Evolutionary conservation across 2,888 invertebrate genomes (phyloP).

Genomic region (Lithodes maja): DNA sequence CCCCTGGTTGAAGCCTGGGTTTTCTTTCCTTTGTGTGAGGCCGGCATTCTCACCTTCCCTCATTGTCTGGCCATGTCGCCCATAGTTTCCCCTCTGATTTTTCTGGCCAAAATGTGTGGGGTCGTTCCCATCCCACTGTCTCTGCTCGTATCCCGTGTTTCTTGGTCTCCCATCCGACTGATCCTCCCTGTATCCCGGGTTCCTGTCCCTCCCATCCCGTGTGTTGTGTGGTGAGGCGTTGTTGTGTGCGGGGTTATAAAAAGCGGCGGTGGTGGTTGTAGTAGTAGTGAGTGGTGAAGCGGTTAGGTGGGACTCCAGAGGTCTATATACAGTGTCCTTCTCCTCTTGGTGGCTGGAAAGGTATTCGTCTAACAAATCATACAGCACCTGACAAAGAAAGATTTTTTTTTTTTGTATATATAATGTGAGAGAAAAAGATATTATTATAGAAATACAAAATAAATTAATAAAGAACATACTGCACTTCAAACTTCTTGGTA

Average conservation of each 20-base stretch:
- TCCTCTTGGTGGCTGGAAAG: slow-evolving; percentile 54
- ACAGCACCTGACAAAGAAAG: slow-evolving; percentile 61
- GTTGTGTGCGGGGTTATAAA: slow-evolving; percentile 43
- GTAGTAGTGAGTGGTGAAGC: slow-evolving; percentile 22
- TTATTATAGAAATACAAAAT: too few relatives aligned
- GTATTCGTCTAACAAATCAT: slow-evolving; percentile 65
- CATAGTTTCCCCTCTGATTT: too few relatives aligned
- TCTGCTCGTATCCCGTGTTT: neutral
- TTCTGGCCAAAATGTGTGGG: neutral
- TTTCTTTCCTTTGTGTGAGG: too few relatives aligned
- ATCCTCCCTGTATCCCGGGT: neutral
- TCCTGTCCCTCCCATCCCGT: slow-evolving; percentile 5
- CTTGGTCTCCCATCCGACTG: neutral
- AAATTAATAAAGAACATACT: too few relatives aligned
- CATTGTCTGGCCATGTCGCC: too few relatives aligned
- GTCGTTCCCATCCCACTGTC: neutral
- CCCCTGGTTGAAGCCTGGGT: too few relatives aligned
- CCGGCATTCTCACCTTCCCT: too few relatives aligned
- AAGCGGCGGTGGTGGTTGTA: slow-evolving; percentile 33
- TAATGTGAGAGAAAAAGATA: too few relatives aligned
- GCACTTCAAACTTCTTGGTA: too few relatives aligned
- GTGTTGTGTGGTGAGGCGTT: slow-evolving; percentile 38
- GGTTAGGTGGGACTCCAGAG: slow-evolving; percentile 55
- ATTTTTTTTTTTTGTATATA: neutral
- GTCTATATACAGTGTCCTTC: slow-evolving; percentile 65